These are phyloP conservation scores for Chaetodon trifasciatus DNA, from an alignment of 2,797 vertebrate species.

Conservation along the genomic window DNA sequence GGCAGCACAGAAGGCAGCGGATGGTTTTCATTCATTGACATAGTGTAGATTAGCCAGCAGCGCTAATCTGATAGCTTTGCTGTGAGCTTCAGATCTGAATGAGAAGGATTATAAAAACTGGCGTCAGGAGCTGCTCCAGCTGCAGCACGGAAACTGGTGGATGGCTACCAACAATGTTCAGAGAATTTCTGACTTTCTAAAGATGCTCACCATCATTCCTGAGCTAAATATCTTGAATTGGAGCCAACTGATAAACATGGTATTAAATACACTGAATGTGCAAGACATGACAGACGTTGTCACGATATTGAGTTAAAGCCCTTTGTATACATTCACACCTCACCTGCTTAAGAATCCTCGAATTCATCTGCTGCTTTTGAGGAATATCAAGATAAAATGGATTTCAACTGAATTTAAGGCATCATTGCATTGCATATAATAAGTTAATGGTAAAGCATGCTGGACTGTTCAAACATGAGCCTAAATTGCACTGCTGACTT, in stretches of 20 bases:
- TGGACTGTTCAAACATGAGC: conserved; percentile 23
- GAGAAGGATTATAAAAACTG: conserved; percentile 76
- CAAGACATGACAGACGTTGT: conserved; percentile 9
- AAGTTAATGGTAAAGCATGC: background rate
- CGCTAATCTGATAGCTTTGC: conserved; percentile 76
- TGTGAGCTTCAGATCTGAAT: conserved; percentile 70
- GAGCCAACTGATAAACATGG: conserved; percentile 25
- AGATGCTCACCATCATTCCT: conserved; percentile 43
- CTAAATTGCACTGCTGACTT: conserved; percentile 28
- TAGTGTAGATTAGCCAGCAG: conserved; percentile 71
- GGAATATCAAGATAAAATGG: background rate
- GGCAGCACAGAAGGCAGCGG: conserved; percentile 49
- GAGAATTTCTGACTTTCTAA: conserved; percentile 44
- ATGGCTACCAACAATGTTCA: conserved; percentile 46
- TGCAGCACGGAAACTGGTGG: conserved; percentile 52
- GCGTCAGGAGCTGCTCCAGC: conserved; percentile 56
- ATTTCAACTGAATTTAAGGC: background rate
- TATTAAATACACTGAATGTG: conserved; percentile 8
- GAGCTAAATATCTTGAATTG: conserved; percentile 32
- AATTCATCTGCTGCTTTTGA: background rate
- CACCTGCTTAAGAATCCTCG: conserved; percentile 22
- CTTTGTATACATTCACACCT: conserved; percentile 31
- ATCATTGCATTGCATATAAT: conserved; percentile 5
- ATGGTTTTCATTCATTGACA: conserved; percentile 71
- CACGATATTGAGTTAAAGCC: background rate